Conservation (phyloP, 2,888 invertebrate genomes). For the Temnothorax unifasciatus region DNA sequence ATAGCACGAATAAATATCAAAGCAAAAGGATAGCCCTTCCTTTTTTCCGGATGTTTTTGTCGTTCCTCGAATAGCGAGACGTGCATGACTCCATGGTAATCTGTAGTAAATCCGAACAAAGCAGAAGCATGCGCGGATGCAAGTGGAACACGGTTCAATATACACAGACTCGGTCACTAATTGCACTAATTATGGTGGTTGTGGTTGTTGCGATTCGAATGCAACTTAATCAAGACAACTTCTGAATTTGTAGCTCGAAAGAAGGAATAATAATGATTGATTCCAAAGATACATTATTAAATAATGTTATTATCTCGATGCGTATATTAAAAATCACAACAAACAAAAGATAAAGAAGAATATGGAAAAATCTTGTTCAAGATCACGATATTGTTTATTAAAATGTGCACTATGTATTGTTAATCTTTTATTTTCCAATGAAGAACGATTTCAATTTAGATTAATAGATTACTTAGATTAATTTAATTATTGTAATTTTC, state of each 20-base stretch:
- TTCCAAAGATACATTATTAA: not conserved
- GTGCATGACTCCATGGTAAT: not conserved
- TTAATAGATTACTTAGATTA: not conserved
- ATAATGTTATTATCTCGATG: not conserved
- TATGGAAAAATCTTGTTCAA: not conserved
- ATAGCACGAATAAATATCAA: slow-evolving; percentile 25
- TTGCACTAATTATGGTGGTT: slow-evolving; percentile 36
- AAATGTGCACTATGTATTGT: not conserved
- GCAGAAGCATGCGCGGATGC: not conserved
- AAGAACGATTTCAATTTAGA: not conserved
- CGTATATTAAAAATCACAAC: not conserved
- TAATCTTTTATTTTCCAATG: not conserved
- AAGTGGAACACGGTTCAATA: slow-evolving; percentile 6
- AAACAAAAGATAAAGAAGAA: not conserved
- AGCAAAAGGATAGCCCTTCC: not conserved
- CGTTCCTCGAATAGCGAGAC: not conserved
- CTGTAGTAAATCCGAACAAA: slow-evolving; percentile 6
- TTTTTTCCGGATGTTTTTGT: slow-evolving; percentile 30
- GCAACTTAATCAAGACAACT: slow-evolving; percentile 19
- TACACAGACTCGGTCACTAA: slow-evolving; percentile 5
- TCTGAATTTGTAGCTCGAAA: not conserved
- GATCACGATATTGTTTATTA: not conserved
- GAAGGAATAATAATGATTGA: slow-evolving; percentile 1
- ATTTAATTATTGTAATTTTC: slow-evolving; percentile 6
- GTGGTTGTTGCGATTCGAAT: not conserved